A percentile compares a stretch with the other conserved stretches of the same genome.
phyloP scores from a whole-genome alignment of 1,140 invertebrate genomes.

The Drosophila setifemur region DNA sequence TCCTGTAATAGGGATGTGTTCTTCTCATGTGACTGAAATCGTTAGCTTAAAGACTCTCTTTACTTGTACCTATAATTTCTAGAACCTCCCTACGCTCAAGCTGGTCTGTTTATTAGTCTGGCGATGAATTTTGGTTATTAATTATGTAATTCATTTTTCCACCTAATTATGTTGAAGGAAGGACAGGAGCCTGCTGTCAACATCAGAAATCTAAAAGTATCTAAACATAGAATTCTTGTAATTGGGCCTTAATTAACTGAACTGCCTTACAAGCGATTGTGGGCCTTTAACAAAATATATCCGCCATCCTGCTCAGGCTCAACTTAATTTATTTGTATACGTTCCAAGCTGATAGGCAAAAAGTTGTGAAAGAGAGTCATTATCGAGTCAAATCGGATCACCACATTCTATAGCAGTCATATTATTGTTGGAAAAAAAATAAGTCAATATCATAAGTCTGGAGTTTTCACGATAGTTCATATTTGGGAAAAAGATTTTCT shows the following conservation, averaged over 20 bases:
- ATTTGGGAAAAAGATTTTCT: no score
- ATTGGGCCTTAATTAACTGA: conserved; percentile 53
- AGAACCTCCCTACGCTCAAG: neutral
- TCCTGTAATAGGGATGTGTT: conserved; percentile 21
- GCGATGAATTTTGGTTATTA: conserved; percentile 53
- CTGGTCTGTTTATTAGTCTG: conserved; percentile 42
- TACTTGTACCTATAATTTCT: conserved; percentile 9
- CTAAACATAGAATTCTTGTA: conserved; percentile 46
- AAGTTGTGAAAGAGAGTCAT: no score
- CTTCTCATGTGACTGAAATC: conserved; percentile 3
- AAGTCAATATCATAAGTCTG: no score
- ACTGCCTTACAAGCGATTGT: conserved; percentile 6
- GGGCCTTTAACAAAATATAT: conserved; percentile 4
- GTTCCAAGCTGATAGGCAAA: no score
- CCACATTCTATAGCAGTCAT: no score
- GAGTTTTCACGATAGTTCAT: no score
- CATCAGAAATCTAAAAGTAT: conserved; percentile 18
- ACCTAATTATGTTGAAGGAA: conserved; percentile 51
- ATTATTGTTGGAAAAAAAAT: no score
- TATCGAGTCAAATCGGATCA: no score
- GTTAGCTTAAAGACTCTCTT: neutral
- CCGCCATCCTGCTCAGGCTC: neutral
- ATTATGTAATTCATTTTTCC: conserved; percentile 64
- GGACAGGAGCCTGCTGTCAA: conserved; percentile 2
- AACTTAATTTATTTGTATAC: conserved; percentile 23